Conservation (phyloP, 1,140 invertebrate genomes). For the Atta cephalotes region DNA sequence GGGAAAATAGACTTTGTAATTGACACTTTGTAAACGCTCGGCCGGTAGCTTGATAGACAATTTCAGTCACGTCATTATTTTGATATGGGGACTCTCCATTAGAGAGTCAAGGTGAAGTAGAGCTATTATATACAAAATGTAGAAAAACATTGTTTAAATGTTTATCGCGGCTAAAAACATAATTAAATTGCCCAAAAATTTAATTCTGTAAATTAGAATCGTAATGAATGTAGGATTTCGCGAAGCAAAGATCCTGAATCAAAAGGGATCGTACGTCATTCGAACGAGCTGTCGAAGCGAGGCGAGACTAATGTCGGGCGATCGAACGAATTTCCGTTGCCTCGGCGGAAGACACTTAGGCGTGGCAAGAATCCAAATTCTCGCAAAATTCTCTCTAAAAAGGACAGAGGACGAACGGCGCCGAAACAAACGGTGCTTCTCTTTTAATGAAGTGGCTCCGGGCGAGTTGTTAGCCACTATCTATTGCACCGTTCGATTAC, state of each 20-base stretch:
- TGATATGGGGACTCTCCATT: background rate
- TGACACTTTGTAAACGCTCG: conserved; percentile 37
- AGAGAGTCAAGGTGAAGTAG: background rate
- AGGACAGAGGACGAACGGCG: conserved; percentile 13
- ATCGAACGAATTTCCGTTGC: conserved; percentile 70
- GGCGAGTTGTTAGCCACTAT: conserved; percentile 27
- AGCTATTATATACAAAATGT: too few relatives aligned
- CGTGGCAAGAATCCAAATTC: conserved; percentile 72
- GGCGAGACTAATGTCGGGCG: conserved; percentile 67
- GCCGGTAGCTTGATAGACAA: conserved; percentile 14
- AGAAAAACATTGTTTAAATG: background rate
- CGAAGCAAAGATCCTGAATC: background rate
- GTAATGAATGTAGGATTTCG: background rate
- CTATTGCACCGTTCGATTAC: conserved; percentile 38
- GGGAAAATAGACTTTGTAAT: conserved; percentile 48
- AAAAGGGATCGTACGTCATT: background rate
- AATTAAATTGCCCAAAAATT: background rate
- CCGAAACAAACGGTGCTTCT: conserved; percentile 40
- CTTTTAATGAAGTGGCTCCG: conserved; percentile 48
- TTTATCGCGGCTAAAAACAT: background rate
- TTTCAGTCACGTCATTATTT: conserved; percentile 29
- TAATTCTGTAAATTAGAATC: background rate
- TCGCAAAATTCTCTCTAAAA: conserved; percentile 42
- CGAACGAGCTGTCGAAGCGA: conserved; percentile 39
- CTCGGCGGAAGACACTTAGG: conserved; percentile 64